Base-by-base conservation (phyloP, 2,113 vertebrate species). In the Charina bottae region DNA sequence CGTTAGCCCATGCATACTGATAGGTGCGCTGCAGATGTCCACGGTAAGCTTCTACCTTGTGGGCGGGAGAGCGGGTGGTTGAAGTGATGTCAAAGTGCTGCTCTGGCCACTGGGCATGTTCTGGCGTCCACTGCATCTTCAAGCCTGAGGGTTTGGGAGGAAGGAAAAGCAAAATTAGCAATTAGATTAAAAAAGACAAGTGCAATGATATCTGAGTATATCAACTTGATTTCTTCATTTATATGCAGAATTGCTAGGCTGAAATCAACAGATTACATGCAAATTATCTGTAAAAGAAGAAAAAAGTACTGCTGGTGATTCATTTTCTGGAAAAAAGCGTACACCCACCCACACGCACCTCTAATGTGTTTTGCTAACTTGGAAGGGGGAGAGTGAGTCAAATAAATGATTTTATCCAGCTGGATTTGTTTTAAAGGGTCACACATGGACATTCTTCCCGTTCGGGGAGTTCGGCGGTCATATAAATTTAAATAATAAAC, bases 61-160 rank as follows among this genome's bases (percentile, higher is more conserved):
- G 99, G 95, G 99, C 99, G 37, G 99, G 99, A 83, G 99, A 99
- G 94, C 99, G 98, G 54, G 99, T 99, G 93, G 99, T 99, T 37
- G 99, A 99, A 93, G 99, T 99, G 98, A 99, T 99, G 97, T 99
- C 99, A 97, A 99, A 99, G 98, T 99, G 99, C 97, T 99, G 99
- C 91, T 99, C 99, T 95, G 99, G 99, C 99, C 99, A 99, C 98
- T 99, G 99, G 96, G 98, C 99, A 98, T 99, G 99, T 98, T 99
- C 99, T 17, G 99, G 99, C 98, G 99, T 99, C 99, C 99, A 99
- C 99, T 99, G 99, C 99, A 99, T 99, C 98, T 99, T 99, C 98
- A 99, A 98, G 98, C 99, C 99, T 99, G 94, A 55, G 89, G 94
- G 7, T 28, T 91, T 33, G 90, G 89, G 92, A 87, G 91, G 94